Evolutionary conservation across 2,113 vertebrate genomes (phyloP).

Genomic region (Kryptolebias marmoratus): DNA sequence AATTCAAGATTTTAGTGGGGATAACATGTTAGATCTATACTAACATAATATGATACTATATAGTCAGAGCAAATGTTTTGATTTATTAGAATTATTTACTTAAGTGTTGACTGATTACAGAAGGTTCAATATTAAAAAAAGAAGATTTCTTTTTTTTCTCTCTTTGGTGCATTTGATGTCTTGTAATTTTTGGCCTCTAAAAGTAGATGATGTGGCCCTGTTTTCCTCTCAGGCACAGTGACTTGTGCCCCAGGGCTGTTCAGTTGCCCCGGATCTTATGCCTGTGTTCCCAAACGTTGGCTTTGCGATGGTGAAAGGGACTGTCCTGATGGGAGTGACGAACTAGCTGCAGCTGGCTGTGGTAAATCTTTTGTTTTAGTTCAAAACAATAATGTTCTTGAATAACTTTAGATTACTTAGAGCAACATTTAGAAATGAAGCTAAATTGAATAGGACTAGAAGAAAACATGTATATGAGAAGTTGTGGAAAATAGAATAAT

Average conservation of each 20-base stretch:
- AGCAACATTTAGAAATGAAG: neutral
- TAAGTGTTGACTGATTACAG: too few species aligned
- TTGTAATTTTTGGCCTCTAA: constrained; percentile 11
- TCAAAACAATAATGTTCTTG: neutral
- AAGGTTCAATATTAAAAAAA: too few species aligned
- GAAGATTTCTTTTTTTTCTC: neutral
- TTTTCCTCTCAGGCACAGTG: constrained; percentile 82
- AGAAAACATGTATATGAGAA: constrained; percentile 2
- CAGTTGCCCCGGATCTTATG: constrained; percentile 91
- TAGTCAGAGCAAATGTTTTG: neutral
- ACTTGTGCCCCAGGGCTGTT: constrained; percentile 93
- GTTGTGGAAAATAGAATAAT: constrained; percentile 1
- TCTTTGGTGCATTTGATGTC: constrained; percentile 2
- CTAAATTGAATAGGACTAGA: neutral
- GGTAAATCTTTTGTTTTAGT: constrained; percentile 75
- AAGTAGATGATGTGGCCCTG: constrained; percentile 35
- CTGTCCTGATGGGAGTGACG: constrained; percentile 95
- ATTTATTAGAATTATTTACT: too few species aligned
- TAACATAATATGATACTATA: neutral
- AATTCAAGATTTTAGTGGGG: constrained; percentile 1
- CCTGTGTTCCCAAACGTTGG: constrained; percentile 94
- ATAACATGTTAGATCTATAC: neutral
- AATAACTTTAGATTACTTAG: neutral
- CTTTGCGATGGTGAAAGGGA: constrained; percentile 97
- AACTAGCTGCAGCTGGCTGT: constrained; percentile 93